Evolutionary conservation across 2,888 invertebrate species (phyloP).

Genomic region (Pycnomerus fuliginosus): DNA sequence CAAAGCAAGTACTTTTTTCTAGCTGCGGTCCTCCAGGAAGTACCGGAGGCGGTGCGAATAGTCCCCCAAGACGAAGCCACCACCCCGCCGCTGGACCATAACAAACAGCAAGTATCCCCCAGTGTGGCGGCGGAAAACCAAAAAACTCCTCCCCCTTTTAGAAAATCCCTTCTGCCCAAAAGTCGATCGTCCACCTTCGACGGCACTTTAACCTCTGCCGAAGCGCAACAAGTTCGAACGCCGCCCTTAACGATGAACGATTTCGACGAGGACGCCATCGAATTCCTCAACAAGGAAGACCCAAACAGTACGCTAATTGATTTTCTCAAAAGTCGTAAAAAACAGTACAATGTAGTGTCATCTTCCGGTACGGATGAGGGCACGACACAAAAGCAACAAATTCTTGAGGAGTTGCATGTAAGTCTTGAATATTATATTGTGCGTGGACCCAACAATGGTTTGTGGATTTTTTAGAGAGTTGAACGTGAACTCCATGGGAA

Average conservation of each 20-base stretch:
- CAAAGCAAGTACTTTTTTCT: slow-evolving; percentile 6
- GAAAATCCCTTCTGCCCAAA: slow-evolving; percentile 56
- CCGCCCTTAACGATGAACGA: slow-evolving; percentile 48
- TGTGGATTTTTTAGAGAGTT: slow-evolving; percentile 57
- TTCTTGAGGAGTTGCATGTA: slow-evolving; percentile 65
- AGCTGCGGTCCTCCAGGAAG: slow-evolving; percentile 57
- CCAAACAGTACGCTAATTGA: slow-evolving; percentile 53
- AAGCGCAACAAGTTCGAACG: slow-evolving; percentile 60
- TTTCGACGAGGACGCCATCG: slow-evolving; percentile 49
- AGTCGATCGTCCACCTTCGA: slow-evolving; percentile 54
- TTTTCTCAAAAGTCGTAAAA: slow-evolving; percentile 50
- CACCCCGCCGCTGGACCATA: slow-evolving; percentile 36
- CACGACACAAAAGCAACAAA: slow-evolving; percentile 67
- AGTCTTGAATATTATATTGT: slow-evolving; percentile 8
- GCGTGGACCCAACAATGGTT: background rate
- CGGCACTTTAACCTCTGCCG: slow-evolving; percentile 57
- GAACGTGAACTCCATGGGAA: slow-evolving; percentile 66
- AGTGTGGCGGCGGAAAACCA: slow-evolving; percentile 26
- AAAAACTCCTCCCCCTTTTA: slow-evolving; percentile 22
- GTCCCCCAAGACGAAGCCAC: slow-evolving; percentile 55
- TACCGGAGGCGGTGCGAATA: slow-evolving; percentile 60
- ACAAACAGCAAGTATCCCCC: slow-evolving; percentile 43
- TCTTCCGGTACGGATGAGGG: slow-evolving; percentile 57
- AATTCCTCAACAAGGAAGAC: slow-evolving; percentile 55
- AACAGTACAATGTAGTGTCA: slow-evolving; percentile 39